Evolutionary conservation across 2,113 vertebrate genomes (phyloP).

Genomic region (Scolopax mira): DNA sequence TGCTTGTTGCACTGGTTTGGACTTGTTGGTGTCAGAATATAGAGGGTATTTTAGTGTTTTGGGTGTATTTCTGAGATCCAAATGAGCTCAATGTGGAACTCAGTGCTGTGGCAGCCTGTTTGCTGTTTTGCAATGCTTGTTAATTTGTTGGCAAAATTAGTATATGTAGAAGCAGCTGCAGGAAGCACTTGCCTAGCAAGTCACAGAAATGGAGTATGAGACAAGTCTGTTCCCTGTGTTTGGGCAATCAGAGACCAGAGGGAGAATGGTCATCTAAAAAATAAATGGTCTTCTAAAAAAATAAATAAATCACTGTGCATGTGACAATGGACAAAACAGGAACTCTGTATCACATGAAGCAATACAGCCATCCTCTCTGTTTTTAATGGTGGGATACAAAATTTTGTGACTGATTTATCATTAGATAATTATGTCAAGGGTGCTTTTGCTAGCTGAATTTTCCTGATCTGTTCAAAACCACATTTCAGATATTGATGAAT

Average conservation of each 20-base stretch:
- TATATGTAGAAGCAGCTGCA: not conserved
- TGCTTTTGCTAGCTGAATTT: not conserved
- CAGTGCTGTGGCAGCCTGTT: not conserved
- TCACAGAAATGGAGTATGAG: not conserved
- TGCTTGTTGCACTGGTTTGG: not conserved
- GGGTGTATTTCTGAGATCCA: not conserved
- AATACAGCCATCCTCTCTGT: not conserved
- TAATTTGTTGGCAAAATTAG: not conserved
- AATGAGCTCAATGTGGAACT: not conserved
- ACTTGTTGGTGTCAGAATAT: not conserved
- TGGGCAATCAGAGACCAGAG: not conserved
- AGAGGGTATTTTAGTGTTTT: not conserved
- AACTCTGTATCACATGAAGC: not conserved
- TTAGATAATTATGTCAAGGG: not conserved
- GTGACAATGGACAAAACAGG: not conserved
- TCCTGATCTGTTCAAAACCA: not conserved
- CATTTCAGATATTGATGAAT: constrained; percentile 68
- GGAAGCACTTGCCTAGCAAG: not conserved
- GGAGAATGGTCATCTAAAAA: not conserved
- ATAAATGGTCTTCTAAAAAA: not conserved
- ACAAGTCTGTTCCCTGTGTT: not conserved
- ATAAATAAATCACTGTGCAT: not conserved
- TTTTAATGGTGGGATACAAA: not conserved
- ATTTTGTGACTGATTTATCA: not conserved
- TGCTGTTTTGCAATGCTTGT: not conserved